Base-by-base conservation (phyloP, 2,797 vertebrate species). In the Bufotes viridis region DNA sequence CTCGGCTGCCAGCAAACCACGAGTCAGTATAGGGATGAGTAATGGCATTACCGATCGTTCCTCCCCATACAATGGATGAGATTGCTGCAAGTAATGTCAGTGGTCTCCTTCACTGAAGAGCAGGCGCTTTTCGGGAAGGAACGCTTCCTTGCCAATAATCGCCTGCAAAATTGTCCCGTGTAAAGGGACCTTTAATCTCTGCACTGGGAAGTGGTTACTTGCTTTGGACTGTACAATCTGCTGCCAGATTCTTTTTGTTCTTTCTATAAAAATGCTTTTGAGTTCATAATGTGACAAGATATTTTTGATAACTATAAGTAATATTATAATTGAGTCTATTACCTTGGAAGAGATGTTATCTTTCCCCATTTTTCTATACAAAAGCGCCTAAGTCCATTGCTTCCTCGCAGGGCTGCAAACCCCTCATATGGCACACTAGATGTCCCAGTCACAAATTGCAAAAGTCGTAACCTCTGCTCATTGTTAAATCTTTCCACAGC, bases 321-420 rank as follows among this genome's bases (percentile, higher is more conserved):
- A 63, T n/a, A 13, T 67, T 15, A 65, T 61, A 53, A 14, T n/a
- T n/a, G 22, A 42, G 61, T 53, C n/a, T 34, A 1, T 76, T 96
- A 99, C 98, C 98, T 97, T 92, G 98, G 98, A 70, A 99, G 95
- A 24, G 98, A 98, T 0, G 97, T 98, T 91, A 98, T 96, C 93
- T 98, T 99, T 53, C 98, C 98, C 98, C 98, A 99, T 90, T 99
- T 99, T 93, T 99, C 98, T 85, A 99, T 99, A 93, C 98, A 99
- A 95, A 99, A 99, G 60, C 97, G 96, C 0, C 98, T 95, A 22
- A 98, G 94, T n/a, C 98, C 98, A 0, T 98, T 99, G 94, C 98
- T 99, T 7, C 98, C 98, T 2, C 97, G 94, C 12, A 99, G 96
- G 11, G 97, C 95, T 0, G 97, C 96, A 7, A 99, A 99, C 75